Evolutionary conservation across 2,797 vertebrate genomes (phyloP).

Genomic region (Chiroxiphia lanceolata): DNA sequence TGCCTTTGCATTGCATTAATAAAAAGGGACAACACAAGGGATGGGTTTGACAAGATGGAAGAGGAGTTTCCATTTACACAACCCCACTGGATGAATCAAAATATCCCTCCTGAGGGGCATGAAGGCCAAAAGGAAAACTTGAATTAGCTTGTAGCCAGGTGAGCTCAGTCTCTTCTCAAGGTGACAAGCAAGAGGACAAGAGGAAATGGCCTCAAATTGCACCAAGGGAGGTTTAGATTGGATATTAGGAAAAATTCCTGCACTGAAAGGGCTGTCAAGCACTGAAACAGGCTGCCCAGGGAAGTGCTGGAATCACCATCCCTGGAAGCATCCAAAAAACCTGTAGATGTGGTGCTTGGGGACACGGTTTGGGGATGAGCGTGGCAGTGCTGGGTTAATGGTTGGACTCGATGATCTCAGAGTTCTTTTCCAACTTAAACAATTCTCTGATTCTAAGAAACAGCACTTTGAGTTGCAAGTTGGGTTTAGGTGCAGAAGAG

Average conservation of each 20-base stretch:
- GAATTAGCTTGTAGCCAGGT: not conserved
- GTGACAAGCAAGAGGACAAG: not conserved
- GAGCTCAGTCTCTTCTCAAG: not conserved
- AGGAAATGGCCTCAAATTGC: not conserved
- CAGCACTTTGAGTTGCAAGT: accelerated
- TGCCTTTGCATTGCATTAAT: not conserved
- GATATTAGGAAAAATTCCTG: not conserved
- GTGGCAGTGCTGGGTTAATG: not conserved
- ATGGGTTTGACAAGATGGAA: not conserved
- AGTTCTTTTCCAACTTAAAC: not conserved
- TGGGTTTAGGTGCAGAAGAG: not conserved
- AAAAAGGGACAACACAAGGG: not conserved
- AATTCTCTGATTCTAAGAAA: not conserved
- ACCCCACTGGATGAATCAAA: not conserved
- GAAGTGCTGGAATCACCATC: not conserved
- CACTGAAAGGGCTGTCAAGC: not conserved
- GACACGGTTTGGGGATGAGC: not conserved
- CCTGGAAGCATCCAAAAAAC: not conserved
- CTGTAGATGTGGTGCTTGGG: not conserved
- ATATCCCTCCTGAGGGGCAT: not conserved
- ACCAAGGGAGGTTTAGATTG: not conserved
- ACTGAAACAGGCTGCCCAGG: not conserved
- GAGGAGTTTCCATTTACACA: not conserved
- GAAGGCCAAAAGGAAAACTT: not conserved
- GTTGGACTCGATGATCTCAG: accelerated